Evolutionary conservation across 2,888 invertebrate species (phyloP).

Genomic region (Netelia inedita): DNA sequence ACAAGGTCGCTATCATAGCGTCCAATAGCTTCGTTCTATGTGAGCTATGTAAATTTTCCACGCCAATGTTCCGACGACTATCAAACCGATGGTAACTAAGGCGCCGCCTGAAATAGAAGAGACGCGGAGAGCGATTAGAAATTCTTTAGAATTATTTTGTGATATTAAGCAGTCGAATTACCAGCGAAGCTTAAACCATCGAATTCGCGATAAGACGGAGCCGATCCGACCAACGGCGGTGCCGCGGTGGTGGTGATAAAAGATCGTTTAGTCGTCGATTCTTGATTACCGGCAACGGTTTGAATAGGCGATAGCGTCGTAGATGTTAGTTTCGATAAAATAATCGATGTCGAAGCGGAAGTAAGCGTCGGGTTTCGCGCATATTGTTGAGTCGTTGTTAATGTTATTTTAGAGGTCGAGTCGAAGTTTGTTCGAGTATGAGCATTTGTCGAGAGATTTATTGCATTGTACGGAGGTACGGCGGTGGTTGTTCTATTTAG

Average conservation of each 20-base stretch:
- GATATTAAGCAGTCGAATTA: background rate
- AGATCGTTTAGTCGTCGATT: background rate
- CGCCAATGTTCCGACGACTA: slow-evolving; percentile 12
- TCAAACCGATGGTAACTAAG: slow-evolving; percentile 15
- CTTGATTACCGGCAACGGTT: background rate
- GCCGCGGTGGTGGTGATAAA: slow-evolving; percentile 40
- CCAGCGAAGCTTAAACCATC: slow-evolving; percentile 50
- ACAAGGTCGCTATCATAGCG: slow-evolving; percentile 15
- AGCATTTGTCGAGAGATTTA: background rate
- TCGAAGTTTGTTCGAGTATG: slow-evolving; percentile 11
- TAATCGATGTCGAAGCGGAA: background rate
- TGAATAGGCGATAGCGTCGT: background rate
- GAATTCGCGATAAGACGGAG: slow-evolving; percentile 29
- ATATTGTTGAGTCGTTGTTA: background rate
- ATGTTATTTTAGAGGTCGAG: background rate
- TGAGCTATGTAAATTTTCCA: slow-evolving; percentile 44
- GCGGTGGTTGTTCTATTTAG: slow-evolving; percentile 10
- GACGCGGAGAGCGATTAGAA: background rate
- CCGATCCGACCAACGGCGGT: slow-evolving; percentile 14
- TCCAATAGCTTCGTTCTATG: slow-evolving; percentile 47
- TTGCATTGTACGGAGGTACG: slow-evolving; percentile 4
- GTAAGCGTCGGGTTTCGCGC: background rate
- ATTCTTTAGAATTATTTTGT: background rate
- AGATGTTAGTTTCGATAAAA: slow-evolving; percentile 2
- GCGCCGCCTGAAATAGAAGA: slow-evolving; percentile 23